These are phyloP conservation scores for Shinisaurus crocodilurus DNA, from an alignment of 2,113 vertebrate species.

Conservation along the genomic window DNA sequence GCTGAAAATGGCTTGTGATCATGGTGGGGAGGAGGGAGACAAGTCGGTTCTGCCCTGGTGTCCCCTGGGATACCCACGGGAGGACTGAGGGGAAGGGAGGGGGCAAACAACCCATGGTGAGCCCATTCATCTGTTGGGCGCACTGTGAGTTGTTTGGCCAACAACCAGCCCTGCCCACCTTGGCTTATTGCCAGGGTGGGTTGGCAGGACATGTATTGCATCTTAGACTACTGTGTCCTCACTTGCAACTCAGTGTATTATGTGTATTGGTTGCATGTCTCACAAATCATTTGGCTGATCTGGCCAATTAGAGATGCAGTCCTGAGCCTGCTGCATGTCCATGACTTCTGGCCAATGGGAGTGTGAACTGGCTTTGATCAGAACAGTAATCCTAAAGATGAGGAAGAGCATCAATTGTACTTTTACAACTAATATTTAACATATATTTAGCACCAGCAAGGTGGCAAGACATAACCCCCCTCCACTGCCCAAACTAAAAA, in stretches of 20 bases:
- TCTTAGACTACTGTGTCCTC: not conserved
- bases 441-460: not conserved
- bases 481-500: not conserved
- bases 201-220: not conserved
- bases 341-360: not conserved
- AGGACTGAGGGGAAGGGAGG: no score
- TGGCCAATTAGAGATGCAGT: not conserved
- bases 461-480: not conserved
- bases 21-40: no score
- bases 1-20: no score
- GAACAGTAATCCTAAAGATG: conserved; percentile 16
- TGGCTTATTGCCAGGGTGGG: no score
- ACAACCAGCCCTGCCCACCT: no score
- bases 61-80: no score
- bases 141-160: no score
- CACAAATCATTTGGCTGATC: not conserved
- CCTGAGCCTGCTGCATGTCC: not conserved
- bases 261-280: not conserved
- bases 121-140: no score
- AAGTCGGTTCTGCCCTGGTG: no score
- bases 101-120: no score
- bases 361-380: conserved; percentile 32
- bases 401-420: not conserved
- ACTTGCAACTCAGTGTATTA: not conserved
- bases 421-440: not conserved